Evolutionary conservation across 2,113 vertebrate species (phyloP), one percentile per base, ranked within the genome.

Genomic region (Heloderma charlesbogerti): DNA sequence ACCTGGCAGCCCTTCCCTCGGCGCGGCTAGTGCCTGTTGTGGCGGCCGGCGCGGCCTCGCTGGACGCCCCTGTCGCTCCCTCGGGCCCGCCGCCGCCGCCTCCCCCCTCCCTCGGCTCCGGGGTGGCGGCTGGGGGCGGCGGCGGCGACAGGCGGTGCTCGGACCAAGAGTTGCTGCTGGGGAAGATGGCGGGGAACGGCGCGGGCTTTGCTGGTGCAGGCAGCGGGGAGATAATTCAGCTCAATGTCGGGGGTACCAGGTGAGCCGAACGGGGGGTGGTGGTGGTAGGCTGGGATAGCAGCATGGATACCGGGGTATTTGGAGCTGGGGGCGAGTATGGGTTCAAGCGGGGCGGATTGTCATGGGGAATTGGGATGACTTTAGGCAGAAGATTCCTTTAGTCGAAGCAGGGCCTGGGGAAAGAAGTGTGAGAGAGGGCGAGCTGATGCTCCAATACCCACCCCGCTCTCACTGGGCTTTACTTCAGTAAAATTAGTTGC

Each of bases 231-330:
- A 99, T 99, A 93, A 98, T 99, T 93, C 98, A 99, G 97, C 95
- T 99, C 29, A 99, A 99, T 94, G 99, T 99, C 91, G 99, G 99
- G 34, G 99, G 99, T 67, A 99, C 98, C 87, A 97, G 98, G 99
- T 99, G 95, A 96, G 96, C 16, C 15, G 9, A 0, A 48, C 8
- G 34, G 27, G 10, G 66, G 2, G 7, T 13, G n/a, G 77, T 5
- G 43, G 6, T 0, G 16, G 34, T 16, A 13, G n/a, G 45, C 13
- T 22, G 75, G 6, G 10, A 40, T 37, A 27, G 72, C 57, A 4
- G 3, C 40, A 3, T 6, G 4, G 1, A 63, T 22, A 63, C 60
- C 2, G 31, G 69, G 25, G 13, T 25, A 22, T 18, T 37, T 51
- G 0, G 74, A 45, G 29, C 0, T 0, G 48, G n/a, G 37, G 10